Percentiles rank a stretch among this genome's conserved stretches.
Evolutionary conservation across 2,113 vertebrate species (phyloP).

Genomic region (Gasterosteus nipponicus): DNA sequence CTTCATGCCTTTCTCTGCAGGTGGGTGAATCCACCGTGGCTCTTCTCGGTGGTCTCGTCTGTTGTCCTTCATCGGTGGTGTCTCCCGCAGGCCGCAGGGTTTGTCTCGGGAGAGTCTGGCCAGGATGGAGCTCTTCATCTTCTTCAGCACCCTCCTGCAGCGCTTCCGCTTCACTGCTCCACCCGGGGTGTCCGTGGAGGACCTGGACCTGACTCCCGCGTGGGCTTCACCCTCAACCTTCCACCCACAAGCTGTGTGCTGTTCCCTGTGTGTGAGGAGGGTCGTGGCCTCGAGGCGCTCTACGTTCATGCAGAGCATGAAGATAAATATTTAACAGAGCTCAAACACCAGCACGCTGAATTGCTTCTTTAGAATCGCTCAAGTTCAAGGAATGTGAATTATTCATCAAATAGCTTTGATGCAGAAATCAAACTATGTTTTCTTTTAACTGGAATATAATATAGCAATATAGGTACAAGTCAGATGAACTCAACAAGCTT

Average conservation of each 20-base stretch:
- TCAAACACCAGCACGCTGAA: not conserved
- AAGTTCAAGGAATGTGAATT: no score
- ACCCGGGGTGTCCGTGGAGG: slow-evolving; percentile 72
- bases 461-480: not conserved
- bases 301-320: not conserved
- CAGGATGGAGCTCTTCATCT: slow-evolving; percentile 84
- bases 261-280: slow-evolving; percentile 25
- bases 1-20: slow-evolving; percentile 66
- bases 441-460: not conserved
- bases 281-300: no score
- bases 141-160: slow-evolving; percentile 82
- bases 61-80: no score
- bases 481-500: not conserved
- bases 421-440: not conserved
- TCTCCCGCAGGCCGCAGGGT: slow-evolving; percentile 71
- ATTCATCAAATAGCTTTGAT: not conserved
- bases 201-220: slow-evolving; percentile 72
- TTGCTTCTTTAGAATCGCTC: no score
- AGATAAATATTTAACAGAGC: not conserved
- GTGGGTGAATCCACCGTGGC: slow-evolving; percentile 1
- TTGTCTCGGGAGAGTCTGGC: slow-evolving; percentile 81
- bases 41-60: not conserved
- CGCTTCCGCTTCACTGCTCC: slow-evolving; percentile 77
- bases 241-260: slow-evolving; percentile 65
- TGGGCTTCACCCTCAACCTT: slow-evolving; percentile 35